Evolutionary conservation across 2,797 vertebrate genomes (phyloP), one percentile per base, ranked within the genome.

Genomic region (Pseudochirops corinnae): DNA sequence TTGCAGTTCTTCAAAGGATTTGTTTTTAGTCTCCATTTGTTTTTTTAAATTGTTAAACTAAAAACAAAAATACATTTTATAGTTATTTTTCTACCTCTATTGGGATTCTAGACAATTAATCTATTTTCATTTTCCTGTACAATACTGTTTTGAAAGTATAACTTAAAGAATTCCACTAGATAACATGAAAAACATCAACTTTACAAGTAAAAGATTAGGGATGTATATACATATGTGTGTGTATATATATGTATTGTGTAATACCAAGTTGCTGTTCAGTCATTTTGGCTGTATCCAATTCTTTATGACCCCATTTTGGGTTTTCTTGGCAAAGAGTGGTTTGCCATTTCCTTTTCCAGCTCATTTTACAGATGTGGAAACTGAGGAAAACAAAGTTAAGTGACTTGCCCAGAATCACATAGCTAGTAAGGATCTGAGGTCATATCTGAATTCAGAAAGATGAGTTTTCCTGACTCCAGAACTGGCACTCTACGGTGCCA

Each of bases 11-110:
- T 99, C 99, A 82, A 98, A 98, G 96, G 91, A 94, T 96, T 99
- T 99, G 97, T 94, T 97, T 99, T 99, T 99, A 90, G 97, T 98
- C 98, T 99, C 99, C 97, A 99, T 26, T 98, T 99, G 99, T 97
- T 99, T 99, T 98, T 98, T 99, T 95, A 99, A 97, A 97, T 98
- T 99, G 96, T 97, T 98, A 67, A 99, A 95, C 99, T 99, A 95
- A 97, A 99, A 98, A 90, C 14, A 90, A 95, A 50, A 56, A 98
- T 93, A 29, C 94, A 82, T 93, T 91, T 90, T 87, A 95, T 74
- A 97, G 46, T 57, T 0, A 95, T 46, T 96, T 92, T 92, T 74
- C 96, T 50, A 94, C 21, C 21, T 90, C 11, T 62, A 67, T 33
- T 55, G 28, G 39, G 0, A 26, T 24, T 50, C 74, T 11, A 87